Evolutionary conservation across 2,113 vertebrate species (phyloP).

Genomic region (Callospermophilus lateralis): DNA sequence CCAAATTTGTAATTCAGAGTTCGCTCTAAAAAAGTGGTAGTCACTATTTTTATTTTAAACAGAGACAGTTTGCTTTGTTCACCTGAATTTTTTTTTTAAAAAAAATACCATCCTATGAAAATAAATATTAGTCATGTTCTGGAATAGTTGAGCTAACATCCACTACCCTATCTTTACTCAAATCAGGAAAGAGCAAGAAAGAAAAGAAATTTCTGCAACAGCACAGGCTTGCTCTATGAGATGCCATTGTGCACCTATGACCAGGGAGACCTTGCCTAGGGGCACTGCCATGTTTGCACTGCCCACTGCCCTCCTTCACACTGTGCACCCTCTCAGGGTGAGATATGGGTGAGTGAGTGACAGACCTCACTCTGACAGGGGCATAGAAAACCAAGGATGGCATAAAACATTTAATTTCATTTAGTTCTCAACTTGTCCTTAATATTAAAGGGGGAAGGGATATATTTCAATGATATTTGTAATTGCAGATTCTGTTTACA

Average conservation of each 20-base stretch:
- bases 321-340: not conserved
- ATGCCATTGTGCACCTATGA: fast-evolving
- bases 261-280: not conserved
- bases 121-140: not conserved
- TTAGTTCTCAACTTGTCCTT: not conserved
- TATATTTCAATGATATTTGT: not conserved
- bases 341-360: not conserved
- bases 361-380: not conserved
- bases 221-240: fast-evolving
- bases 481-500: not conserved
- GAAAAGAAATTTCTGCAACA: not conserved
- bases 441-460: not conserved
- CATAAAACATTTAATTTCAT: not conserved
- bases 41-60: not conserved
- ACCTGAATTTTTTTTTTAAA: not conserved
- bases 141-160: not conserved
- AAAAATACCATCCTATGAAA: not conserved
- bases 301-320: not conserved
- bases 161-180: not conserved
- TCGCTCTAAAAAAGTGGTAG: not conserved
- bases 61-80: not conserved
- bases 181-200: not conserved
- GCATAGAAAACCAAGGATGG: not conserved
- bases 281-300: not conserved
- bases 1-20: not conserved